Evolutionary conservation across 2,113 vertebrate species (phyloP).

Genomic region (Choloepus hoffmanni): DNA sequence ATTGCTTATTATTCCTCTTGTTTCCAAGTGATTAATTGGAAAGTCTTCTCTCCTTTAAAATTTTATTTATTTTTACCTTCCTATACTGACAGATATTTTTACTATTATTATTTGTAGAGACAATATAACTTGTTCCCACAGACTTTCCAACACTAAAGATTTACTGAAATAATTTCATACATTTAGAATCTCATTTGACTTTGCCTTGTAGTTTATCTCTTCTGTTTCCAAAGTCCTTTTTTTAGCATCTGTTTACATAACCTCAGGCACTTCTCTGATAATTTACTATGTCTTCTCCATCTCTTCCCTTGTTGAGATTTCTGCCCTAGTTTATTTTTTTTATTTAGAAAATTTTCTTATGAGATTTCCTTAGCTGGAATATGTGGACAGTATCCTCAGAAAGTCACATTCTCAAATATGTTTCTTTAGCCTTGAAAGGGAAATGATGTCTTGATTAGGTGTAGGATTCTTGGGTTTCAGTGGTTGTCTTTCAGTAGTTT

Average conservation of each 20-base stretch:
- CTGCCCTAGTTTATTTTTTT: slow-evolving; percentile 4
- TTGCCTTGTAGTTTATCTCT: background rate
- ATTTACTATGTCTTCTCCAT: background rate
- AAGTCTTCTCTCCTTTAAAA: background rate
- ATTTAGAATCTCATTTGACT: background rate
- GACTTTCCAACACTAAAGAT: background rate
- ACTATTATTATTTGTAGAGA: background rate
- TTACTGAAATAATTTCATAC: background rate
- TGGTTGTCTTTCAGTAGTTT: background rate
- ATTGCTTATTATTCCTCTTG: background rate
- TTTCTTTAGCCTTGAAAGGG: background rate
- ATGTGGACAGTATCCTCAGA: background rate
- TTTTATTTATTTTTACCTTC: background rate
- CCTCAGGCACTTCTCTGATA: background rate
- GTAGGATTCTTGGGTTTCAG: background rate
- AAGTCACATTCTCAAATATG: background rate
- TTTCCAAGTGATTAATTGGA: background rate
- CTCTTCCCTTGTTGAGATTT: background rate
- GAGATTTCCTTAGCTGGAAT: background rate
- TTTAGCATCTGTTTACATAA: background rate
- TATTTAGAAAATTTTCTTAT: background rate
- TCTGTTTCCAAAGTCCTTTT: background rate
- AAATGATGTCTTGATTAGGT: background rate
- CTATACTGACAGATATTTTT: background rate
- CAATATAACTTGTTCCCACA: background rate